Conservation (phyloP, 2,113 vertebrate species). For the Bucco capensis region DNA sequence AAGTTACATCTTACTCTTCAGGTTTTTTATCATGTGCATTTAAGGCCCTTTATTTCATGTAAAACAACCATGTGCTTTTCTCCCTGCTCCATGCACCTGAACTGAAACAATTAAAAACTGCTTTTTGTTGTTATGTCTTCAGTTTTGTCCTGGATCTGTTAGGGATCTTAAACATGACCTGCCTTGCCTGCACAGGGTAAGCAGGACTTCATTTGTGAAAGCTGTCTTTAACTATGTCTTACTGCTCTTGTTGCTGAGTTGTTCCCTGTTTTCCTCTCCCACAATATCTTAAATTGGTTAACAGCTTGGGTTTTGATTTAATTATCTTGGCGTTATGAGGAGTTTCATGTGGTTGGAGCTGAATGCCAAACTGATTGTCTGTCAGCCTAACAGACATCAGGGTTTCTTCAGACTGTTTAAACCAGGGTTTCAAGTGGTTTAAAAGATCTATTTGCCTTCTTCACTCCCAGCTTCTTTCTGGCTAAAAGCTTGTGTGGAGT, state of each 20-base stretch:
- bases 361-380: neutral
- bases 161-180: neutral
- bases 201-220: neutral
- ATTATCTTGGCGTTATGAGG: neutral
- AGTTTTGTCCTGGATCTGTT: neutral
- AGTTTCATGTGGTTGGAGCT: neutral
- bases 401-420: neutral
- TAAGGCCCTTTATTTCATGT: neutral
- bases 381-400: neutral
- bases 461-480: neutral
- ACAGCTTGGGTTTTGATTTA: neutral
- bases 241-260: neutral
- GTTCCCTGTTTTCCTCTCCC: neutral
- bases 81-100: neutral
- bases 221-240: neutral
- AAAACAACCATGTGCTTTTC: neutral
- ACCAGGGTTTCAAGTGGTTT: neutral
- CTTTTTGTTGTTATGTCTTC: neutral
- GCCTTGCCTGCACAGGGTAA: neutral
- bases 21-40: neutral
- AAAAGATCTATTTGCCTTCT: neutral
- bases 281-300: neutral
- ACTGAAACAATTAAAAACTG: neutral
- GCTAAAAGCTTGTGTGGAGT: neutral
- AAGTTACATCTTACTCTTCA: neutral